Conservation (phyloP, 1,140 invertebrate genomes). For the Parasteatoda tepidariorum region DNA sequence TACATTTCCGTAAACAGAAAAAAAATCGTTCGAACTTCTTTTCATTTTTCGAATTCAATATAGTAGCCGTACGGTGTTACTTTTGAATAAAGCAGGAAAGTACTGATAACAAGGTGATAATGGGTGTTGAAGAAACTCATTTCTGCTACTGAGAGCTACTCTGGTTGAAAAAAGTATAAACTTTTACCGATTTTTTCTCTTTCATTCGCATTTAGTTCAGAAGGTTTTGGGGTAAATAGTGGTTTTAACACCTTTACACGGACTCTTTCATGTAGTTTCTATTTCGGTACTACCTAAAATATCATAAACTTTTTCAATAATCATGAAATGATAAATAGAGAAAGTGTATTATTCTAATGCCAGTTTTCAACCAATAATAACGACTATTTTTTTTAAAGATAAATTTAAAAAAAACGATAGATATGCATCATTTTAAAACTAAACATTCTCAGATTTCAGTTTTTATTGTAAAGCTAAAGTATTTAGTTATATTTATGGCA, state of each 20-base stretch:
- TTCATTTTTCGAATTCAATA: not conserved
- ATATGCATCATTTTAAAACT: not conserved
- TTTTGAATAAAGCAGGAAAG: not conserved
- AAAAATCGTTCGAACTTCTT: no score
- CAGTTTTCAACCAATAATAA: conserved; percentile 1
- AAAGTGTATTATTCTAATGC: conserved; percentile 8
- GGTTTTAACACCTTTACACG: not conserved
- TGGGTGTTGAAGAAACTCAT: not conserved
- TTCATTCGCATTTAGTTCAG: not conserved
- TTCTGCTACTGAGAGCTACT: not conserved
- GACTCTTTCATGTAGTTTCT: not conserved
- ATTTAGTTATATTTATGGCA: no score
- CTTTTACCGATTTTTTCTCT: not conserved
- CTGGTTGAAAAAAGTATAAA: not conserved
- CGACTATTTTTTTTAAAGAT: no score
- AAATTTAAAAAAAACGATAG: no score
- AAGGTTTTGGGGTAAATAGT: not conserved
- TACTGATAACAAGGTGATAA: not conserved
- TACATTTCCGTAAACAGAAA: no score
- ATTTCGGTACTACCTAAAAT: conserved; percentile 3
- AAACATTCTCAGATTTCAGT: no score
- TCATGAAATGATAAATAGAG: conserved; percentile 3
- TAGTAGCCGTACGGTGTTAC: no score
- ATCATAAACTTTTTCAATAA: conserved; percentile 15
- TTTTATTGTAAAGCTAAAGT: no score